Conservation (phyloP, 2,113 vertebrate genomes). For the Nycticebus coucang region DNA sequence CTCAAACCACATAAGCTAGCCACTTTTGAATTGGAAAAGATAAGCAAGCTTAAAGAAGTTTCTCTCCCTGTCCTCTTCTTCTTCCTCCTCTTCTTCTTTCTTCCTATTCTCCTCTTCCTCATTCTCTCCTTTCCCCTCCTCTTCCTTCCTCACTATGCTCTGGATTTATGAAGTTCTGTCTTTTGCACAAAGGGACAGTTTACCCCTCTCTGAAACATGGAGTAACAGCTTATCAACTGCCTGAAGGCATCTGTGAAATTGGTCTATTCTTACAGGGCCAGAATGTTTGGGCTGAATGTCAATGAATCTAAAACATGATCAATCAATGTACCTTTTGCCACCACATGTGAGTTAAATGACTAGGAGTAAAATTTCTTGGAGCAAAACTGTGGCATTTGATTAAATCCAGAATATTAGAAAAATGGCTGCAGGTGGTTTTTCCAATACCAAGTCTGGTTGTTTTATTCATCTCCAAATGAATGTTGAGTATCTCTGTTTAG, state of each 20-base stretch:
- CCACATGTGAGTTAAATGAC: conserved; percentile 75
- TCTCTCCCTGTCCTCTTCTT: not conserved
- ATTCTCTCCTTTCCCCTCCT: too few species aligned
- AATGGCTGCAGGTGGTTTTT: conserved; percentile 58
- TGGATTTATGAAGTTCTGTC: not conserved
- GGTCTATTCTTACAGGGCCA: conserved; percentile 72
- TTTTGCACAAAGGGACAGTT: not conserved
- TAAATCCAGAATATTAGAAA: conserved; percentile 70
- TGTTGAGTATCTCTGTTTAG: not conserved
- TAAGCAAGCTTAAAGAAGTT: not conserved
- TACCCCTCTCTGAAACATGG: conserved; percentile 40
- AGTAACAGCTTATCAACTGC: conserved; percentile 54
- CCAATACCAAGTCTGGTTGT: not conserved
- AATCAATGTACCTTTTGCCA: conserved; percentile 72
- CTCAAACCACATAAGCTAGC: too few species aligned
- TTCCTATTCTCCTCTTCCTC: too few species aligned
- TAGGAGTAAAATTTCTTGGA: conserved; percentile 65
- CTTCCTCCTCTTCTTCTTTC: too few species aligned
- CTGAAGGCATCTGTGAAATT: conserved; percentile 64
- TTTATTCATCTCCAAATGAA: not conserved
- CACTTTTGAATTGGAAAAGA: not conserved
- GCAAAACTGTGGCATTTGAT: conserved; percentile 72
- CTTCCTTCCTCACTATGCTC: not conserved
- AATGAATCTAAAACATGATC: conserved; percentile 78
- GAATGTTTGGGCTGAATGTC: conserved; percentile 76